Evolutionary conservation across 2,888 invertebrate genomes (phyloP).

Genomic region (Mimachlamys varia): DNA sequence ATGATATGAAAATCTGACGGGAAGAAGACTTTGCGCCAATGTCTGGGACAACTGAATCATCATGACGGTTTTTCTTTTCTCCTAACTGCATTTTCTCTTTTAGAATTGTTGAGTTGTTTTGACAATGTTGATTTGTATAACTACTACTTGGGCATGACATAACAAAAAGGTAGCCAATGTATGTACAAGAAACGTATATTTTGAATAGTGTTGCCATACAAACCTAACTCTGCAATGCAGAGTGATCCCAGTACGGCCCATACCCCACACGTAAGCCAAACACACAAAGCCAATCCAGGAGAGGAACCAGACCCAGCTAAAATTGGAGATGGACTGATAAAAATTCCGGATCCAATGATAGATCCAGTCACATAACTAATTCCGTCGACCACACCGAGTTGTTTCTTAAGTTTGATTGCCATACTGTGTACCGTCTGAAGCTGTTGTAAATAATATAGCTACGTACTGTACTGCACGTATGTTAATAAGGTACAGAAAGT

Average conservation of each 20-base stretch:
- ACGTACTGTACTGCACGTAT: background rate
- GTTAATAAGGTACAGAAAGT: background rate
- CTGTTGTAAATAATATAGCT: no score
- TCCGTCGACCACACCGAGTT: background rate
- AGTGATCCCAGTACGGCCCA: slow-evolving; percentile 12
- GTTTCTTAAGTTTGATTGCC: background rate
- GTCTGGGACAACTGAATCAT: no score
- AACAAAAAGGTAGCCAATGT: no score
- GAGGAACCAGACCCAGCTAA: slow-evolving; percentile 13
- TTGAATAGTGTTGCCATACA: background rate
- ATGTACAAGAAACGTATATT: background rate
- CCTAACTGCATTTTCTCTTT: no score
- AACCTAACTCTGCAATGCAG: background rate
- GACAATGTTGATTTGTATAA: no score
- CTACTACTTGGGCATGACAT: no score
- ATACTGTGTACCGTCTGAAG: background rate
- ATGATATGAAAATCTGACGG: no score
- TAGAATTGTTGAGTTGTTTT: no score
- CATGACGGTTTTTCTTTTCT: no score
- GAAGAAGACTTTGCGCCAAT: no score
- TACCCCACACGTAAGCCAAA: background rate
- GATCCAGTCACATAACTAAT: slow-evolving; percentile 5
- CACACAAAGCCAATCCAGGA: background rate
- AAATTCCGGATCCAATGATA: slow-evolving; percentile 12
- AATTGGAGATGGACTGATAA: slow-evolving; percentile 5